Conservation (phyloP, 2,888 invertebrate species). For the Penaeus monodon region DNA sequence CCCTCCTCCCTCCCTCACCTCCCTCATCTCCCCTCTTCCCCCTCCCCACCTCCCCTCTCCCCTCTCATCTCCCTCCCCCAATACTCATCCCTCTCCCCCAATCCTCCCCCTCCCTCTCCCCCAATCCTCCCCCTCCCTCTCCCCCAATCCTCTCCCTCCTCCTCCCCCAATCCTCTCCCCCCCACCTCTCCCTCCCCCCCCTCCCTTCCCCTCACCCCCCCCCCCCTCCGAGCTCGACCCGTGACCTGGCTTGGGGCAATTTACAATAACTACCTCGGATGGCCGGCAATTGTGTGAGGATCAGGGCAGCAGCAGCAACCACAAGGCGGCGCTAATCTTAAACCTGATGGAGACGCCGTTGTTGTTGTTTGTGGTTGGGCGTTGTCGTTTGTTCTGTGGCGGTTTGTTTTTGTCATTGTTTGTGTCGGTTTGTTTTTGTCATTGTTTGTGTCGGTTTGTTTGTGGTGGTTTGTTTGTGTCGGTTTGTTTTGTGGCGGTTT, state of each 20-base stretch:
- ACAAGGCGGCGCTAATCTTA: no score
- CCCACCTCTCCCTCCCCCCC: not conserved
- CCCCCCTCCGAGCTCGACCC: not conserved
- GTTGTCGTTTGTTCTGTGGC: not conserved
- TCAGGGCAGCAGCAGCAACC: not conserved
- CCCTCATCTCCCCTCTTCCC: no score
- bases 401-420: no score
- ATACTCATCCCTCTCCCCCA: no score
- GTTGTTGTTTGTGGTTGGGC: slow-evolving; percentile 17
- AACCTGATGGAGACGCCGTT: not conserved
- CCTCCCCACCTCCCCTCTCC: no score
- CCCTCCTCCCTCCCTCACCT: no score
- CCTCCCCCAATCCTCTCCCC: not conserved
- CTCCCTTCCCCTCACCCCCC: not conserved
- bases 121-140: no score
- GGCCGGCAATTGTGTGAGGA: slow-evolving; percentile 24
- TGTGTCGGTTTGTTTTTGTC: no score
- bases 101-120: no score
- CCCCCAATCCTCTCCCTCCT: not conserved
- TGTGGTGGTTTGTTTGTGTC: no score
- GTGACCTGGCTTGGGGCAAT: not conserved
- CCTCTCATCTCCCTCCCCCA: no score
- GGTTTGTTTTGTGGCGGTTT: not conserved
- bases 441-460: no score
- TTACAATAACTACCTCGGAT: slow-evolving; percentile 2